These are phyloP conservation scores for Drosophila infuscata DNA, from an alignment of 2,888 invertebrate species.

Conservation along the genomic window DNA sequence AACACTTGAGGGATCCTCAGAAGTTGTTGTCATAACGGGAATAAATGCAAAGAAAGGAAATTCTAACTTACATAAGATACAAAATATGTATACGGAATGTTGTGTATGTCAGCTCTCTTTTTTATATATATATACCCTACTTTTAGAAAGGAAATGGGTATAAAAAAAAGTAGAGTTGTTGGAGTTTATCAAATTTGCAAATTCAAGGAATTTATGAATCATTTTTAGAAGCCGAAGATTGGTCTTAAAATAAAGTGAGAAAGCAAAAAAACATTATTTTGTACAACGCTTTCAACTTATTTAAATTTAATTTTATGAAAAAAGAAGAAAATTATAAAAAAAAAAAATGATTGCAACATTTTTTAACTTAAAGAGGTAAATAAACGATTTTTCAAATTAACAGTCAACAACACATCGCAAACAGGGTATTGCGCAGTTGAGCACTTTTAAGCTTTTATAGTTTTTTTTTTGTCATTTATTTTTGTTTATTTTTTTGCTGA, in stretches of 20 bases:
- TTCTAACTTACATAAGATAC: not conserved
- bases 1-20: slow-evolving; percentile 55
- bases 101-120: not conserved
- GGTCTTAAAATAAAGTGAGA: not conserved
- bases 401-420: not conserved
- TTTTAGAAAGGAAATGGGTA: not conserved
- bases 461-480: not conserved
- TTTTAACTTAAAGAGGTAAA: no score
- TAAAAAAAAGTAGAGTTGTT: not conserved
- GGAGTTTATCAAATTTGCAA: not conserved
- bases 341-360: no score
- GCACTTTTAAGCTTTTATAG: not conserved
- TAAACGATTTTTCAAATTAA: not conserved
- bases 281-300: not conserved
- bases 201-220: not conserved
- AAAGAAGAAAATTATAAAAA: no score
- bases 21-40: not conserved
- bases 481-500: slow-evolving; percentile 33
- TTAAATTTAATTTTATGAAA: not conserved
- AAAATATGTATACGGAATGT: not conserved
- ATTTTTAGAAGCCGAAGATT: not conserved
- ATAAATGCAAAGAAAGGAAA: not conserved
- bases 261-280: not conserved
- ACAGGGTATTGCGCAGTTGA: not conserved
- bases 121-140: not conserved